Conservation (phyloP, 1,140 invertebrate genomes). For the Chlorops oryzae region DNA sequence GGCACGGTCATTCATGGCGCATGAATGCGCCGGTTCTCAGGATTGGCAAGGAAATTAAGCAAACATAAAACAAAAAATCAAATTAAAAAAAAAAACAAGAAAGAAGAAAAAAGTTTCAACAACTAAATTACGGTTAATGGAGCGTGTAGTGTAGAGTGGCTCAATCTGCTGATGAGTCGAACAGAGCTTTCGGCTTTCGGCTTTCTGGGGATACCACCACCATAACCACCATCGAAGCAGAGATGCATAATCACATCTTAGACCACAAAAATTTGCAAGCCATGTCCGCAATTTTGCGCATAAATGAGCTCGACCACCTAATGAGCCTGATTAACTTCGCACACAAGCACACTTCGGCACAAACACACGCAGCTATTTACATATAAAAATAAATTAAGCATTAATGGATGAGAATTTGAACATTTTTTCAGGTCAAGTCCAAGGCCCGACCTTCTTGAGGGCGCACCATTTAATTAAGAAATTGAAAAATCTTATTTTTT, state of each 20-base stretch:
- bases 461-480: too few relatives aligned
- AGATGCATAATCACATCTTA: conserved; percentile 46
- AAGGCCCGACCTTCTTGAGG: too few relatives aligned
- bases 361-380: conserved; percentile 1
- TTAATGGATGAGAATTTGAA: too few relatives aligned
- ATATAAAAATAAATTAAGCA: too few relatives aligned
- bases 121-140: conserved; percentile 48
- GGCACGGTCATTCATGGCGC: conserved; percentile 8
- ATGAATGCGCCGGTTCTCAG: conserved; percentile 12
- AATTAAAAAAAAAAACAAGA: conserved; percentile 24
- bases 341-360: conserved; percentile 15
- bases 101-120: conserved; percentile 27
- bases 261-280: conserved; percentile 42
- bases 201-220: conserved; percentile 1
- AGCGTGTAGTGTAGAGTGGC: conserved; percentile 27
- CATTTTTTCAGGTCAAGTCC: too few relatives aligned
- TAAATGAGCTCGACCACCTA: conserved; percentile 46
- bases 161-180: not conserved
- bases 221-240: too few relatives aligned
- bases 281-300: conserved; percentile 44
- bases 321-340: conserved; percentile 44
- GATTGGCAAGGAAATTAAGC: conserved; percentile 19
- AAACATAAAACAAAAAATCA: conserved; percentile 7
- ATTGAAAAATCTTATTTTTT: too few relatives aligned
- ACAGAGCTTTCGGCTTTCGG: not conserved